phyloP scores from a whole-genome alignment of 2,113 vertebrate species.

The Mugil cephalus region DNA sequence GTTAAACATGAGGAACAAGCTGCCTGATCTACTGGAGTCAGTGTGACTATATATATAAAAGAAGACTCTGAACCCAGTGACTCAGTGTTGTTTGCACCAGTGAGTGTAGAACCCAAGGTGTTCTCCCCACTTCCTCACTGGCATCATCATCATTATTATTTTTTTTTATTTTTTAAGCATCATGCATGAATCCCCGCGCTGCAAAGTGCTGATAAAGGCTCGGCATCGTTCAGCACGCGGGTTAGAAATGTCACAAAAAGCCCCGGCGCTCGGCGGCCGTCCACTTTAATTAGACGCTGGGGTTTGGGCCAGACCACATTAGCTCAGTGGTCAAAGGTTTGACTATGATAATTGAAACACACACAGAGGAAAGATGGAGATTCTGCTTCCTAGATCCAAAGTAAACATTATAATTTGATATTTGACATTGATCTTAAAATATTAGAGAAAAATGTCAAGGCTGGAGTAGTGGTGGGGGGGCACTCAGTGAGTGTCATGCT shows the following conservation, averaged over 20 bases:
- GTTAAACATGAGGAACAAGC: no score
- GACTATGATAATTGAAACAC: constrained; percentile 1
- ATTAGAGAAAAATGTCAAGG: constrained; percentile 5
- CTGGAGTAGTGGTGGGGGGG: not conserved
- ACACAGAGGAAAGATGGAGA: not conserved
- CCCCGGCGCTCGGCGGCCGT: not conserved
- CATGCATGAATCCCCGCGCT: not conserved
- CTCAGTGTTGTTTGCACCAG: not conserved
- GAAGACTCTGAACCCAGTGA: no score
- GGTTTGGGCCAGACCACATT: not conserved
- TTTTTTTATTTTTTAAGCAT: constrained; percentile 7
- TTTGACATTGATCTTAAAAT: constrained; percentile 20
- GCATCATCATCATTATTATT: no score
- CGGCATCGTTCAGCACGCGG: not conserved
- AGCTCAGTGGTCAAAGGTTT: constrained; percentile 1
- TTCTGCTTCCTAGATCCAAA: not conserved
- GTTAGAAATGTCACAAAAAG: constrained; percentile 26
- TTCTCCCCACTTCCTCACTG: not conserved
- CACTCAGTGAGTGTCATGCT: not conserved
- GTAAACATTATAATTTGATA: constrained; percentile 30
- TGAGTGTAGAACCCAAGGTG: not conserved
- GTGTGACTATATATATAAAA: no score
- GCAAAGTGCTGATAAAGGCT: not conserved
- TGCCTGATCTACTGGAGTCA: no score
- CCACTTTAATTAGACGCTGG: not conserved